Evolutionary conservation across 1,140 invertebrate genomes (phyloP), one percentile per base, ranked within the genome.

Genomic region (Drosophila trapezifrons): DNA sequence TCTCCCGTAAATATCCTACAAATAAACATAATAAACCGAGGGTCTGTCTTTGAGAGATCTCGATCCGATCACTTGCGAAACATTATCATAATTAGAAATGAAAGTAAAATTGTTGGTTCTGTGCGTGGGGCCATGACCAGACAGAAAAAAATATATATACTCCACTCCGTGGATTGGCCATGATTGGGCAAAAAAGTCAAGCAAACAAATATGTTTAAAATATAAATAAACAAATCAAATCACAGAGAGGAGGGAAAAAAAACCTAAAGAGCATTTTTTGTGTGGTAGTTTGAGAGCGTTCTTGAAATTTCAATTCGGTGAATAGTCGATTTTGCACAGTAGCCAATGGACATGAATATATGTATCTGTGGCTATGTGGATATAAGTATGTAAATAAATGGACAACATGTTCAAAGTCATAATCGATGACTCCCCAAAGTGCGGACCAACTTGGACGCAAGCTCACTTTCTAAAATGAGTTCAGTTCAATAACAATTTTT

Each of bases 391-490:
- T 59, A 64, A 32, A 45, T 45, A 42, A 32, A 65, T 59, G 46
- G n/a, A 60, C 25, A 32, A 45, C 37, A 77, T 74, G 71, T 66
- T 76, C 69, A 83, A 76, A 79, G 65, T 66, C 65, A 82, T 73
- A 78, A 70, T 65, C 77, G 81, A 77, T 85, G 78, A 76, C 75
- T 66, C 62, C 37, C 59, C 79, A 57, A 58, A 72, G 65, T 58
- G 40, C 47, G 60, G 45, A 52, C 64, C 66, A 60, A 60, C 63
- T 69, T 66, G 22, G 56, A 54, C 65, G 75, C 56, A 37, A 56
- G 52, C 35, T 89, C 84, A 87, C 83, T 87, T 87, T 87, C 84
- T 87, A 87, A 87, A 87, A 89, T 87, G 84, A 89, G 76, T 87
- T 89, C 83, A 83, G 65, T 65, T 58, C 82, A 76, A 78, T 76